Evolutionary conservation across 2,888 invertebrate genomes (phyloP).

Genomic region (Fragum fragum): DNA sequence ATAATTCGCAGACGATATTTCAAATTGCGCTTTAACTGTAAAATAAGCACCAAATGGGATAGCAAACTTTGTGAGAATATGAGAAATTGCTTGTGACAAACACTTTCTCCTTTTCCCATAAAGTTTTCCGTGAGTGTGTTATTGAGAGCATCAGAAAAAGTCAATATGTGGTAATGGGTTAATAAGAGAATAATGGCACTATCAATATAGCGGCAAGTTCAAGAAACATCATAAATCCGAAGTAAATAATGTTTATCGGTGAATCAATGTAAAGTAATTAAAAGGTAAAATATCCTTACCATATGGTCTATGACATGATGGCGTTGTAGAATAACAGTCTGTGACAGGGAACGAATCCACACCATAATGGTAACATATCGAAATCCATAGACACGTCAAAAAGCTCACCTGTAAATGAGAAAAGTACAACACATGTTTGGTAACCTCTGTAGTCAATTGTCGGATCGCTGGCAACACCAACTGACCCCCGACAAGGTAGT

Average conservation of each 20-base stretch:
- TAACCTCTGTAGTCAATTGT: too few species aligned
- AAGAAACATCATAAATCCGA: too few species aligned
- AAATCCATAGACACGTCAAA: slow-evolving; percentile 19
- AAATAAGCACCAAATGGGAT: not conserved
- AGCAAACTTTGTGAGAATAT: not conserved
- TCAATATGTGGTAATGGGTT: too few species aligned
- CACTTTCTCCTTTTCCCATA: not conserved
- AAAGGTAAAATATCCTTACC: slow-evolving; percentile 7
- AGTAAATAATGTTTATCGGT: too few species aligned
- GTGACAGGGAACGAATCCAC: slow-evolving; percentile 11
- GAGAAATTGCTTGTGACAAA: slow-evolving; percentile 9
- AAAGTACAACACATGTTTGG: too few species aligned
- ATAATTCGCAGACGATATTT: too few species aligned
- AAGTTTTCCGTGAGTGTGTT: not conserved
- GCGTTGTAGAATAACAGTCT: slow-evolving; percentile 7
- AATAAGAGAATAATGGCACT: too few species aligned
- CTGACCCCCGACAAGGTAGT: too few species aligned
- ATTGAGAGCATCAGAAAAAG: not conserved
- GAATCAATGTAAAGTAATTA: too few species aligned
- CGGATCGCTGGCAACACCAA: too few species aligned
- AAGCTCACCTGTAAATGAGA: slow-evolving; percentile 6
- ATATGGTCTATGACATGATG: not conserved
- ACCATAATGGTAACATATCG: slow-evolving; percentile 13
- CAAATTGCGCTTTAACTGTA: too few species aligned
- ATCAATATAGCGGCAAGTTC: too few species aligned